Conservation (phyloP, 2,888 invertebrate species). For the Lottia gigantea region DNA sequence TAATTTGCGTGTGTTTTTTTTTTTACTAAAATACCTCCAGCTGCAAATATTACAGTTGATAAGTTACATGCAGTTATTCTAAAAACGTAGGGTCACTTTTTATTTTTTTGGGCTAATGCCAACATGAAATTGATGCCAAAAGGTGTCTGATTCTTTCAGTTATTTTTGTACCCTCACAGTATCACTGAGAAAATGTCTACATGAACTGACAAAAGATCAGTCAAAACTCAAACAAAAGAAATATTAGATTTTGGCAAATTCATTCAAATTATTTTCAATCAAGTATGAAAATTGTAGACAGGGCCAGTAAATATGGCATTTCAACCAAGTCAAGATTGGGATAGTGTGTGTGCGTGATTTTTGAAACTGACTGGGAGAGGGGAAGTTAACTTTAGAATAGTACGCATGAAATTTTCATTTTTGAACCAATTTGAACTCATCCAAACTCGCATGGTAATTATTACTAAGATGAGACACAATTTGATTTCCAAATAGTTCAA, state of each 20-base stretch:
- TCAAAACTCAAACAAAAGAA: background rate
- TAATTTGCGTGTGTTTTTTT: too few species aligned
- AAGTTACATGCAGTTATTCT: background rate
- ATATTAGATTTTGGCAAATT: background rate
- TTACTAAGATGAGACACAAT: background rate
- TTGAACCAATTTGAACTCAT: constrained; percentile 5
- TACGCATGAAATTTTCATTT: constrained; percentile 1
- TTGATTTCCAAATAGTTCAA: too few species aligned
- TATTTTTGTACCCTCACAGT: constrained; percentile 32
- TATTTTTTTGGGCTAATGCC: background rate
- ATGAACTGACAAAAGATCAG: constrained; percentile 19
- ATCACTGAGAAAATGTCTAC: constrained; percentile 29
- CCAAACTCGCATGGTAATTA: background rate
- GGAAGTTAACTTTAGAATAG: constrained; percentile 7
- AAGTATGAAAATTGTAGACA: background rate
- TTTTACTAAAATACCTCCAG: too few species aligned
- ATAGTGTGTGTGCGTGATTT: constrained; percentile 7
- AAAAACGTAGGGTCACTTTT: too few species aligned
- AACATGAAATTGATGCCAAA: constrained; percentile 19
- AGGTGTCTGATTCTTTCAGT: constrained; percentile 11
- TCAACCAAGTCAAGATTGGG: constrained; percentile 1
- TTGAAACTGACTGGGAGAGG: background rate
- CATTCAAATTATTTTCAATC: background rate
- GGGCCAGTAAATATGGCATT: background rate
- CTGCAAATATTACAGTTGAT: background rate